phyloP scores from a whole-genome alignment of 2,888 invertebrate genomes.

The Lithophane socia region DNA sequence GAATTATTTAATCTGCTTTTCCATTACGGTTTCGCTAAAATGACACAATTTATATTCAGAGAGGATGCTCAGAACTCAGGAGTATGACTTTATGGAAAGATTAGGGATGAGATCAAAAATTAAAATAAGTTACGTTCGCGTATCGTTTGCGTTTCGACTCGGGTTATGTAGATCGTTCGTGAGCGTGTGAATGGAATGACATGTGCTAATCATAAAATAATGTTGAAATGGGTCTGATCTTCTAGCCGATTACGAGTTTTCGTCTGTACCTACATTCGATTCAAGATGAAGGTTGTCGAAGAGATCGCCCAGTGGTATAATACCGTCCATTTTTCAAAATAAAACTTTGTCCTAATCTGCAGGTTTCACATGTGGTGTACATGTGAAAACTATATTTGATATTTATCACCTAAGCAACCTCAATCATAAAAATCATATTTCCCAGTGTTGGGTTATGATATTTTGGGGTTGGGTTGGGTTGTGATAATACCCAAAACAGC shows the following conservation, averaged over 20 bases:
- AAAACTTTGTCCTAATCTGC: neutral
- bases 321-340: neutral
- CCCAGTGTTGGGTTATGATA: too few relatives aligned
- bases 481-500: neutral
- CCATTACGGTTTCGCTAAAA: slow-evolving; percentile 88
- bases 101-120: slow-evolving; percentile 85
- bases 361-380: neutral
- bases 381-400: neutral
- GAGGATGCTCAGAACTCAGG: slow-evolving; percentile 78
- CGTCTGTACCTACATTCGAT: neutral
- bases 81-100: slow-evolving; percentile 85
- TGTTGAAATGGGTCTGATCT: neutral
- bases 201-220: slow-evolving; percentile 53
- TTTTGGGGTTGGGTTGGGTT: too few relatives aligned
- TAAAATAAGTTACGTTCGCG: slow-evolving; percentile 73
- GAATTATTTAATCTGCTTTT: slow-evolving; percentile 90
- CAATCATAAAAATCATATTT: too few relatives aligned
- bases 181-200: slow-evolving; percentile 46
- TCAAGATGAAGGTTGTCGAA: neutral
- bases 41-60: slow-evolving; percentile 89
- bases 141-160: slow-evolving; percentile 54
- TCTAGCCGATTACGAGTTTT: slow-evolving; percentile 10
- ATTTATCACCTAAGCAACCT: too few relatives aligned
- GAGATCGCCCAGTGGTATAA: neutral
- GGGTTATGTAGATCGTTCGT: slow-evolving; percentile 52